Percentiles rank a stretch among this genome's conserved stretches.
phyloP scores from a whole-genome alignment of 2,797 vertebrate species.

The Amazona ochrocephala region DNA sequence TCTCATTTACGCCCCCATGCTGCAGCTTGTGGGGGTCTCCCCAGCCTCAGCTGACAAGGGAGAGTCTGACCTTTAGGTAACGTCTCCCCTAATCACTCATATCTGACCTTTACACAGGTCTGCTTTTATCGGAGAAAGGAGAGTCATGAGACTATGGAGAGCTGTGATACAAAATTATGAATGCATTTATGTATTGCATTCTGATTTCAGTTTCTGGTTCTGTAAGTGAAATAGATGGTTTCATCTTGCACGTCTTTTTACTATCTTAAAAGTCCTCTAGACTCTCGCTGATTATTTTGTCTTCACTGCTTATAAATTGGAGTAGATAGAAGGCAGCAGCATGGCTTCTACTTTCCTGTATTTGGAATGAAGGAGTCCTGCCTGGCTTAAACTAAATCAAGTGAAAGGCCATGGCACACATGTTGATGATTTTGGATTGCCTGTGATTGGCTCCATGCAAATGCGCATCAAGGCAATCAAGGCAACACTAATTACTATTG shows the following conservation, averaged over 20 bases:
- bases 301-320: not conserved
- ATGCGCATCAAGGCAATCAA: not conserved
- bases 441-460: not conserved
- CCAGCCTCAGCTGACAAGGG: not conserved
- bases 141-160: fast-evolving
- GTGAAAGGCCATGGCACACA: not conserved
- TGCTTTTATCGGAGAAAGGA: not conserved
- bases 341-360: not conserved
- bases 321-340: not conserved
- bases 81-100: fast-evolving
- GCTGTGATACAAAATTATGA: not conserved
- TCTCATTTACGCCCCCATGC: not conserved
- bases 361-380: not conserved
- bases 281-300: not conserved
- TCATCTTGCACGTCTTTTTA: not conserved
- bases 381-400: not conserved
- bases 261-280: not conserved
- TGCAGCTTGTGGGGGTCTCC: not conserved
- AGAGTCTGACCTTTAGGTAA: not conserved
- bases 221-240: not conserved
- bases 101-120: not conserved
- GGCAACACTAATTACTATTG: not conserved
- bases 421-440: not conserved
- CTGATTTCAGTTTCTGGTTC: not conserved
- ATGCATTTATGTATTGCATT: not conserved